These are phyloP conservation scores for Diplodus puntazzo DNA, from an alignment of 2,797 vertebrate genomes.

Conservation along the genomic window DNA sequence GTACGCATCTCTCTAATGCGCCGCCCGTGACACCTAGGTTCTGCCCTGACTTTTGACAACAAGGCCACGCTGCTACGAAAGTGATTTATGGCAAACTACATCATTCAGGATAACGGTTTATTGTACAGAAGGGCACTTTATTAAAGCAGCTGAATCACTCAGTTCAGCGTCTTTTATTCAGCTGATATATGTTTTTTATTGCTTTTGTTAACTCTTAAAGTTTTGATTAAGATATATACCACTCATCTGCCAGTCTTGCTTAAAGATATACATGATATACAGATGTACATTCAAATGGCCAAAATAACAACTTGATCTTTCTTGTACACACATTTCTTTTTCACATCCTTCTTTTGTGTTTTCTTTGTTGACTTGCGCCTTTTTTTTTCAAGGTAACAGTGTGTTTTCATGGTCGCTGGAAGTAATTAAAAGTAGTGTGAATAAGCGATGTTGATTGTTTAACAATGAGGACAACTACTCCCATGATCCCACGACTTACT, in stretches of 20 bases:
- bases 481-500: neutral
- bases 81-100: slow-evolving; percentile 34
- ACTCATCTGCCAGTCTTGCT: neutral
- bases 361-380: no score
- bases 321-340: no score
- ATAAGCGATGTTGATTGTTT: no score
- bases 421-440: no score
- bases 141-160: neutral
- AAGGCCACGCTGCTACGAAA: slow-evolving; percentile 33
- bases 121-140: slow-evolving; percentile 17
- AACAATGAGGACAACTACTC: no score
- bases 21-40: slow-evolving; percentile 32
- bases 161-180: neutral
- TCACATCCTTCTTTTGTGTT: no score
- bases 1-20: slow-evolving; percentile 46
- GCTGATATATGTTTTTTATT: neutral
- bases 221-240: neutral
- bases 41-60: slow-evolving; percentile 39
- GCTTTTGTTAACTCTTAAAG: neutral
- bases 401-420: no score
- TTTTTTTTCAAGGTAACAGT: no score
- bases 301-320: no score
- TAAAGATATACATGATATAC: no score
- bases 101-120: slow-evolving; percentile 23
- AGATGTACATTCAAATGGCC: no score